Conservation (phyloP, 2,113 vertebrate genomes). For the Narcine bancroftii region DNA sequence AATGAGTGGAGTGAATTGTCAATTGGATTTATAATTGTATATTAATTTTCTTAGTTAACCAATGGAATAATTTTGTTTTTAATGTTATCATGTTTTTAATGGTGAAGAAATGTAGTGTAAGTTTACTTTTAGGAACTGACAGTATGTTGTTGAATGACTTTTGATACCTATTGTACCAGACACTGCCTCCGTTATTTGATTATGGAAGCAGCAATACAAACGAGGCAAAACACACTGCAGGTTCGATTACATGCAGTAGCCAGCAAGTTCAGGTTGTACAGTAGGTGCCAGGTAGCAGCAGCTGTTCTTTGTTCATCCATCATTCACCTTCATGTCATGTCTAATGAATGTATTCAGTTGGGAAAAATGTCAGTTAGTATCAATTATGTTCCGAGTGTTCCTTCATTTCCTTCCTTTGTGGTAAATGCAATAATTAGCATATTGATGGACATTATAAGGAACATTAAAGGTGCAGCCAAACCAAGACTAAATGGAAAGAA, state of each 20-base stretch:
- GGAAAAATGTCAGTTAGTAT: neutral
- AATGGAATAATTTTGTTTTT: too few species aligned
- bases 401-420: constrained; percentile 19
- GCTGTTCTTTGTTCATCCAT: neutral
- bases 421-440: neutral
- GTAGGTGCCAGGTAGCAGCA: neutral
- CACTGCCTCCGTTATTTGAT: too few species aligned
- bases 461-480: neutral
- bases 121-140: too few species aligned
- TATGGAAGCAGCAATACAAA: too few species aligned
- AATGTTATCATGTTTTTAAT: too few species aligned
- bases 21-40: too few species aligned
- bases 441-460: neutral
- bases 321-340: neutral
- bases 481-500: neutral
- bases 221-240: too few species aligned
- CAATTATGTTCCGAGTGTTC: neutral
- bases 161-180: too few species aligned
- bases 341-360: constrained; percentile 1
- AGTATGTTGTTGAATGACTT: too few species aligned
- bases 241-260: neutral
- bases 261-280: neutral
- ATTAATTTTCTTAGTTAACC: too few species aligned
- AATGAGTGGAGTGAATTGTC: too few species aligned
- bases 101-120: too few species aligned